These are phyloP conservation scores for Nemotelus nigrinus DNA, from an alignment of 2,888 invertebrate species.

Conservation along the genomic window DNA sequence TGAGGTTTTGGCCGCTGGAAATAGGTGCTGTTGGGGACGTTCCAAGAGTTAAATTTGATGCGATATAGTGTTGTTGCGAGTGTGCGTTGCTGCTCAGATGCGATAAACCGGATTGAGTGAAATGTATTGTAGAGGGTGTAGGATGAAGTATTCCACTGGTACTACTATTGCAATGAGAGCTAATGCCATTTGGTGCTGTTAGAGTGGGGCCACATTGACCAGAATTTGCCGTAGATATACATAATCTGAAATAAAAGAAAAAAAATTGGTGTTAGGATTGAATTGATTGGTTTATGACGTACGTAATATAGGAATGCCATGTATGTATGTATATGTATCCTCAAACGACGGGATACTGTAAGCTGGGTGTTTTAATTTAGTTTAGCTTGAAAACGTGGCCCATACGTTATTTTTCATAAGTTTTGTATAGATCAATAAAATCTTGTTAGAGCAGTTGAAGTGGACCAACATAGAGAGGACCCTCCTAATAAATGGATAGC, in stretches of 20 bases:
- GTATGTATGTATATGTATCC: too few relatives aligned
- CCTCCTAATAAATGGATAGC: too few relatives aligned
- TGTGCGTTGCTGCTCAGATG: slow-evolving; percentile 50
- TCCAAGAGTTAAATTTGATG: slow-evolving; percentile 61
- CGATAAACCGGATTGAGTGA: slow-evolving; percentile 49
- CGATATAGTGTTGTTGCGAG: slow-evolving; percentile 25
- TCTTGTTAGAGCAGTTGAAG: too few relatives aligned
- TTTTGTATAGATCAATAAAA: too few relatives aligned
- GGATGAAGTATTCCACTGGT: slow-evolving; percentile 49
- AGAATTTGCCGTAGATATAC: slow-evolving; percentile 42
- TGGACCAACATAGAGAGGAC: too few relatives aligned
- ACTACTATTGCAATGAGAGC: slow-evolving; percentile 11
- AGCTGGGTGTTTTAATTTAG: too few relatives aligned
- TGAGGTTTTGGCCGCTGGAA: slow-evolving; percentile 60
- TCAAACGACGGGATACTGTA: too few relatives aligned
- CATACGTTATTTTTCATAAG: too few relatives aligned
- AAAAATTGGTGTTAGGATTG: not conserved
- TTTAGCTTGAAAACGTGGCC: too few relatives aligned
- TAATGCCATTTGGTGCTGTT: slow-evolving; percentile 34
- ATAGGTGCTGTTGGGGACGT: slow-evolving; percentile 54
- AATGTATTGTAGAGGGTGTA: slow-evolving; percentile 52
- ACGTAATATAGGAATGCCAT: too few relatives aligned
- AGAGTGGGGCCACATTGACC: slow-evolving; percentile 46
- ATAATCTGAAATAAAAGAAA: slow-evolving; percentile 47
- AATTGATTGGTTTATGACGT: too few relatives aligned